These are phyloP conservation scores for Erebia palarica DNA, from an alignment of 2,888 invertebrate genomes.

Conservation along the genomic window DNA sequence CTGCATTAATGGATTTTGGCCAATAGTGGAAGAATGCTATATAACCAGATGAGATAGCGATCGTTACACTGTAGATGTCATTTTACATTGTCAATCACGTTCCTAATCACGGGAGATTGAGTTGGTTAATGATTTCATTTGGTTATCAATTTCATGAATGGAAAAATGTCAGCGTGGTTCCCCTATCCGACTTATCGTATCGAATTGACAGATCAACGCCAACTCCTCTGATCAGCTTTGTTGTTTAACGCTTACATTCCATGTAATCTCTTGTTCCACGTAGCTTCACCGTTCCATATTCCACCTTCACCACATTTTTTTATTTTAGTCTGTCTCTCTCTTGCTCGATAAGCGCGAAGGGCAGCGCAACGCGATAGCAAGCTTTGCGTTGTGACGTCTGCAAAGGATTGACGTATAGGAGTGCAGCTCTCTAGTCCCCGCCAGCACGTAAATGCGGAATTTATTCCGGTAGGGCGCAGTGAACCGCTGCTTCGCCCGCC, in stretches of 20 bases:
- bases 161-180: not conserved
- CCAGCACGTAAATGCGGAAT: constrained; percentile 54
- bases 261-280: constrained; percentile 52
- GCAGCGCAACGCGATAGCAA: constrained; percentile 44
- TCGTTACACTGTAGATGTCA: too few relatives aligned
- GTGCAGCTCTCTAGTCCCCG: constrained; percentile 46
- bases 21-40: too few relatives aligned
- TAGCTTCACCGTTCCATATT: constrained; percentile 50
- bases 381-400: constrained; percentile 46
- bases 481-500: constrained; percentile 52
- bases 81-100: too few relatives aligned
- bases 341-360: constrained; percentile 30
- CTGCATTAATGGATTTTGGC: too few relatives aligned
- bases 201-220: not conserved
- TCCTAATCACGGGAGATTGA: not conserved
- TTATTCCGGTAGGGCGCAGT: constrained; percentile 60
- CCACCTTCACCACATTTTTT: constrained; percentile 66
- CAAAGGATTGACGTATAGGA: constrained; percentile 40
- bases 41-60: too few relatives aligned
- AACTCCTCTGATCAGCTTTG: not conserved
- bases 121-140: too few relatives aligned
- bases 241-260: not conserved
- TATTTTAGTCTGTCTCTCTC: constrained; percentile 48
- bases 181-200: not conserved
- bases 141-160: not conserved